Percentiles rank a stretch among this genome's conserved stretches.
Conservation (phyloP, 2,888 invertebrate genomes). For the Heliconius cydno region DNA sequence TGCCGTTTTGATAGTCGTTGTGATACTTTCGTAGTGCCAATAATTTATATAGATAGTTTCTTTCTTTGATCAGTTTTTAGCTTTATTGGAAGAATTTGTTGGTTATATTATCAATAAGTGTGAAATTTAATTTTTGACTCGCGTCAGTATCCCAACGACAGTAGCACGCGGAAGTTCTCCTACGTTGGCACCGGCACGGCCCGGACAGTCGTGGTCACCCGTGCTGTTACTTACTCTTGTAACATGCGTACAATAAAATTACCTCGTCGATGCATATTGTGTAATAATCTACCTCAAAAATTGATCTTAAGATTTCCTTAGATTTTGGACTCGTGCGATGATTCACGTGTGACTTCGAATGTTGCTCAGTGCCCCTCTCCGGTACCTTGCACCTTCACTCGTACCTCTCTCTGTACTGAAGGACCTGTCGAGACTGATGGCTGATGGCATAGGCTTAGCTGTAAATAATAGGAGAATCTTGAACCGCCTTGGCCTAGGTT, state of each 20-base stretch:
- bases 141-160: background rate
- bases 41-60: background rate
- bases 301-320: conserved; percentile 82
- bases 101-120: background rate
- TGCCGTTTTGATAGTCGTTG: background rate
- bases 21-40: background rate
- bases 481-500: conserved; percentile 81
- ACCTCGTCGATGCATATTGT: conserved; percentile 81
- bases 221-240: conserved; percentile 54
- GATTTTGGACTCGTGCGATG: conserved; percentile 77
- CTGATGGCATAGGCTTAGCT: conserved; percentile 75
- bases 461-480: conserved; percentile 83
- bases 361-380: conserved; percentile 74
- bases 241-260: conserved; percentile 74
- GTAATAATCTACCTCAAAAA: conserved; percentile 81
- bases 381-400: conserved; percentile 59
- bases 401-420: conserved; percentile 55
- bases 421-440: conserved; percentile 80
- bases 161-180: background rate
- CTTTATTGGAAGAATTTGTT: too few species aligned
- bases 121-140: background rate
- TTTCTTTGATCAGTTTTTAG: background rate
- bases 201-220: conserved; percentile 39
- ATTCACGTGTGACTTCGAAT: conserved; percentile 76
- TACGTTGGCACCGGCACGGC: background rate